Base-by-base conservation (phyloP, 2,797 vertebrate species). In the Enteromius afrohamiltoni region DNA sequence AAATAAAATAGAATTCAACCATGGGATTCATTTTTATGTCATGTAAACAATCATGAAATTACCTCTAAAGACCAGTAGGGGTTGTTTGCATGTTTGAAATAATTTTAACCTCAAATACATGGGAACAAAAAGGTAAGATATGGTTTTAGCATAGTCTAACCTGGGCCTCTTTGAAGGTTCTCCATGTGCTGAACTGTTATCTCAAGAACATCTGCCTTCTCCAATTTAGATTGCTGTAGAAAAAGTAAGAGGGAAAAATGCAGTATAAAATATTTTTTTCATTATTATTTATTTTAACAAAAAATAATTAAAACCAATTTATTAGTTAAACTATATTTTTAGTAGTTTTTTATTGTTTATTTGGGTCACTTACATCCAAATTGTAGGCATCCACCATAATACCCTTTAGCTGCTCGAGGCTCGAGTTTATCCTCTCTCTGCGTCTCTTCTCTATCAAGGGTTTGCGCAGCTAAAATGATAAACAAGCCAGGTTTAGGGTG, bases 161-260 rank as follows among this genome's bases (percentile, higher is more conserved):
- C 87, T 85, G 87, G 14, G 49, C 87, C 86, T 70, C 87, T 89
- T 53, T 91, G 90, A 58, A 92, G 84, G 4, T 88, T 86, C 47
- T 92, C 90, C 91, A 92, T 92, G 82, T 92, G 90, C 67, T 92
- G 91, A 62, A 91, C 91, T 55, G 91, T 92, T 84, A 92, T 90
- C 76, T 92, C 91, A 55, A 92, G 83, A 69, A 92, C 91, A 86
- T 92, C 91, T 7, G 91, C 91, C 60, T 92, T 92, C 86, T 92
- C 91, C 87, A 92, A 79, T 75, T 92, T 92, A 45, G 91, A 92
- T 88, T 92, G 91, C 91, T 92, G 71, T 67, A 60, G 45, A 40
- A 69, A 17, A 40, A 0, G 21, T 67, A 11, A 47, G 5, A 23
- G 55, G 31, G 7, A 21, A 42, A 17, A 4, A 26, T 47, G 17